phyloP scores from a whole-genome alignment of 1,140 invertebrate species.

The Zaprionus taronus region DNA sequence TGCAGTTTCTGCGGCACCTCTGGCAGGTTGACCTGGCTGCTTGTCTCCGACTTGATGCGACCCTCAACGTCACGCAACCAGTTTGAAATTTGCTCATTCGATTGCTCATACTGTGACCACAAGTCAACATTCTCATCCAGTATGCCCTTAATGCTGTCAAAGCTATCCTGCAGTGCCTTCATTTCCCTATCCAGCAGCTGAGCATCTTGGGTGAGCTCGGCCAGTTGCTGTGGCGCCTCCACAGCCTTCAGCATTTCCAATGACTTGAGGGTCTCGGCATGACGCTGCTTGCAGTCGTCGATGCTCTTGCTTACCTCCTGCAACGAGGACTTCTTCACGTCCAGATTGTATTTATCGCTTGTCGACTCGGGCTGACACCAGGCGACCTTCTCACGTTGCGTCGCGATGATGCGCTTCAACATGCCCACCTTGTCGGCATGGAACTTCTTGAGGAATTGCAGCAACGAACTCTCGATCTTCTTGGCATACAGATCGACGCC shows the following conservation, averaged over 20 bases:
- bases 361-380: slow-evolving; percentile 95
- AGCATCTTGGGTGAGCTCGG: slow-evolving; percentile 87
- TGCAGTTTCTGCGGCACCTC: slow-evolving; percentile 90
- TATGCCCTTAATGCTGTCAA: slow-evolving; percentile 88
- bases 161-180: slow-evolving; percentile 88
- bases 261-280: slow-evolving; percentile 88
- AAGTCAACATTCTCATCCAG: slow-evolving; percentile 90
- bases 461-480: slow-evolving; percentile 92
- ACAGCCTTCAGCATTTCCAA: slow-evolving; percentile 88
- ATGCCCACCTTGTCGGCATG: slow-evolving; percentile 93
- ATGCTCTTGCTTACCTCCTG: slow-evolving; percentile 90
- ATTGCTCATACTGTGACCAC: slow-evolving; percentile 92
- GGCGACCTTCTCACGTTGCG: slow-evolving; percentile 94
- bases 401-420: slow-evolving; percentile 91
- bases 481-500: slow-evolving; percentile 89
- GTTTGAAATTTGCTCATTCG: slow-evolving; percentile 90
- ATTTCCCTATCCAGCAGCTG: slow-evolving; percentile 89
- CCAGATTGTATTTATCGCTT: slow-evolving; percentile 96
- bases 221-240: slow-evolving; percentile 88
- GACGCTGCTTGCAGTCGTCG: slow-evolving; percentile 88
- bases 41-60: slow-evolving; percentile 90
- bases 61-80: slow-evolving; percentile 96
- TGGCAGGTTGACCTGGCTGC: slow-evolving; percentile 88
- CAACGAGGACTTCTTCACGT: slow-evolving; percentile 94
- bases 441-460: slow-evolving; percentile 93